Base-by-base conservation (phyloP, 1,140 invertebrate species). In the Drosophila kikkawai region DNA sequence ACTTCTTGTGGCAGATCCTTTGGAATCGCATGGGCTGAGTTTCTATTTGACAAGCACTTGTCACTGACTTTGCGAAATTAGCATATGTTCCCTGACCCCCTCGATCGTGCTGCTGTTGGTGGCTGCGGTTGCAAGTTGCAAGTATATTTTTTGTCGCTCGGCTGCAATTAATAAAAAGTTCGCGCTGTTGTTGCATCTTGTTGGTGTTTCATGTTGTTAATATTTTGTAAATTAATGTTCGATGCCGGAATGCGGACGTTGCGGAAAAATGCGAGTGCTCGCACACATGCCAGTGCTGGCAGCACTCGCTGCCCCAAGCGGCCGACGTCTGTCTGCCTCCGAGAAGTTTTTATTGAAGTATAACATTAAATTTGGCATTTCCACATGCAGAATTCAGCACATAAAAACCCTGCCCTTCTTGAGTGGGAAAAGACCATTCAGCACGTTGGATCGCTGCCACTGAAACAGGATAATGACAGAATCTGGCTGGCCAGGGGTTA, bases 191-290 rank as follows among this genome's bases (percentile, higher is more conserved):
- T 70, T 80, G 51, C 32, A 44, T 42, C 41, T 47, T 41, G 45
- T 59, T 69, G 75, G 58, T 45, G 82, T 71, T 76, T 73, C 82
- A 80, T 80, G 84, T 86, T 87, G 80, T 87, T 87, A 87, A 87
- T 87, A 87, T 87, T 86, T 87, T 80, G 80, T 71, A 87, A 87
- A 87, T 87, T 87, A 87, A 87, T 88, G 83, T 83, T 87, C 83
- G 84, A 87, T 83, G 84, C 71, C 82, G 81, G 83, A 87, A 87
- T 87, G 83, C 83, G 83, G 83, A 87, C 83, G 68, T 86, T 73
- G 65, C 79, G 59, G 55, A 65, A 55, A 57, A 37, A 53, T 39
- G 45, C 55, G 34, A 63, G 34, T 13, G 47, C 48, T 29, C 51
- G n/a, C 26, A 58, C 22, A 51, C 34, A 73, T 51, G 58, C 68